A percentile compares a stretch with the other conserved stretches of the same genome.
Conservation (phyloP, 2,113 vertebrate genomes). For the Heteronetta atricapilla region DNA sequence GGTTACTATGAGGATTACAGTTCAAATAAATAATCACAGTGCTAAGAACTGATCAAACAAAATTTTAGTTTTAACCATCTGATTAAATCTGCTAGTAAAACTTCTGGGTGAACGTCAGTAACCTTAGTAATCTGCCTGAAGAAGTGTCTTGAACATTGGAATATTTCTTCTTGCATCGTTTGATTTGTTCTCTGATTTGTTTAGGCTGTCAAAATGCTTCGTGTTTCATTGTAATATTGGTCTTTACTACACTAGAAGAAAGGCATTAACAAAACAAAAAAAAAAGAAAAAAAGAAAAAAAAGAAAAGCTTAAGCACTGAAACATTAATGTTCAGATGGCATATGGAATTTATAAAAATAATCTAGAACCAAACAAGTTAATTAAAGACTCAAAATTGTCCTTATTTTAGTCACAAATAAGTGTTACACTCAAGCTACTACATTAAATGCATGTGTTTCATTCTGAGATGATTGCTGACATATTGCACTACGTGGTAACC, state of each 20-base stretch:
- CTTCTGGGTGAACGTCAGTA: rapidly evolving
- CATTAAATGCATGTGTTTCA: background rate
- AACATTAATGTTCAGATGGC: background rate
- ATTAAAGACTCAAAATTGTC: background rate
- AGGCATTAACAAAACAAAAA: background rate
- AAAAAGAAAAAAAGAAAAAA: background rate
- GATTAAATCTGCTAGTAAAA: background rate
- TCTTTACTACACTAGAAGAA: background rate
- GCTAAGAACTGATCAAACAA: background rate
- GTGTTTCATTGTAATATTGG: background rate
- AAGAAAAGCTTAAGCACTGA: background rate
- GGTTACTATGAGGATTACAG: background rate
- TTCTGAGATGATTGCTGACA: background rate
- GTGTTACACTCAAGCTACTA: background rate
- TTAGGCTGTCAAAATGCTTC: background rate
- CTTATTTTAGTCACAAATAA: background rate
- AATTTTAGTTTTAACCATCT: background rate
- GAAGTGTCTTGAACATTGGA: background rate
- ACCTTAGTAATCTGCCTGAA: background rate
- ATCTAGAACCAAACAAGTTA: background rate
- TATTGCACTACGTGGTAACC: background rate
- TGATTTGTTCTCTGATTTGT: background rate
- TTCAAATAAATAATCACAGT: background rate
- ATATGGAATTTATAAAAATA: background rate
- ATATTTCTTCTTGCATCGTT: background rate